Evolutionary conservation across 2,797 vertebrate genomes (phyloP), one percentile per base, ranked within the genome.

Genomic region (Oceanodroma leucorhoa): DNA sequence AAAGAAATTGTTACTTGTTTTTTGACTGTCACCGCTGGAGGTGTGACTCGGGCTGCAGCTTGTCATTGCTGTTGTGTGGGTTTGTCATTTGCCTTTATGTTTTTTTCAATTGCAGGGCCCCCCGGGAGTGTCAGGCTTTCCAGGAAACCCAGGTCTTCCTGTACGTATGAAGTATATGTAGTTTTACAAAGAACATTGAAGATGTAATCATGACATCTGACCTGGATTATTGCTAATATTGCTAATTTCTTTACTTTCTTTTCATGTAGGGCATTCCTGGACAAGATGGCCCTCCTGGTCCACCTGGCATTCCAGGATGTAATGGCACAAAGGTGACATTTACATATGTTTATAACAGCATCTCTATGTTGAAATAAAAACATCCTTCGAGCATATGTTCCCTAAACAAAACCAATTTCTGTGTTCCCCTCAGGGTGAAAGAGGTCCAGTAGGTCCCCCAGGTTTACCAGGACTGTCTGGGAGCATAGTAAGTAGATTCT

Each of bases 311-410:
- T 95, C 99, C 99, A 90, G 99, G 99, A 88, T 99, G 99, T 97
- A 99, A 99, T 36, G 99, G 99, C 89, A 99, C 99, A 57, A 99
- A 99, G 98, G 99, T 99, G 98, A 96, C 34, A 66, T 82, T 87
- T 87, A 21, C 10, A 50, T 45, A 27, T 2, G 1, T 83, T 62
- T 83, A n/a, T 72, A 27, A 38, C 46, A 46, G 12, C 70, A 36
- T 55, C 29, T n/a, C 30, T 57, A 6, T 34, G 36, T 41, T 23
- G 51, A 67, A 65, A 41, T 21, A 45, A 69, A 72, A 53, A 9
- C 7, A 27, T 27, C 16, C 11, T 8, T 76, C 40, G 62, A 30
- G 29, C 4, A 2, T 67, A 23, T n/a, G 19, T 90, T 95, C 30
- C 46, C 64, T 81, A 69, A 91, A 62, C 58, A 70, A 94, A 69